Conservation (phyloP, 1,140 invertebrate species). For the Drosophila ironensis region DNA sequence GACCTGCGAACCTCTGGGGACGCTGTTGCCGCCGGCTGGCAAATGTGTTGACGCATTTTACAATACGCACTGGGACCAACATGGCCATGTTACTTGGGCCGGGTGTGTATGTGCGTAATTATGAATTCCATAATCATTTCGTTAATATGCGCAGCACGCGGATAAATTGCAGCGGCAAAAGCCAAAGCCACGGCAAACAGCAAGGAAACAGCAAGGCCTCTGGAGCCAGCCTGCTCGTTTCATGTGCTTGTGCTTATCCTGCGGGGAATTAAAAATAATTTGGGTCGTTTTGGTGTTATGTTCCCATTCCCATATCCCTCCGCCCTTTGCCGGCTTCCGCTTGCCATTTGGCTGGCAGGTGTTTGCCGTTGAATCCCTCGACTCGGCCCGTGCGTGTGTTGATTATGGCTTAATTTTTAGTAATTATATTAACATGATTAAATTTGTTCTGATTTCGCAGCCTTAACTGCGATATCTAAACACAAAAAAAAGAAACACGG, state of each 20-base stretch:
- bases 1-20: constrained; percentile 31
- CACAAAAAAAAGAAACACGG: constrained; percentile 1
- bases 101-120: constrained; percentile 56
- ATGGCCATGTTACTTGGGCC: constrained; percentile 26
- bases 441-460: constrained; percentile 77
- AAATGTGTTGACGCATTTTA: constrained; percentile 78
- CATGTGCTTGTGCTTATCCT: constrained; percentile 55
- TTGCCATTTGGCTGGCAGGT: constrained; percentile 45
- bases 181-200: neutral
- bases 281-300: constrained; percentile 74
- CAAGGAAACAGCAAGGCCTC: constrained; percentile 22
- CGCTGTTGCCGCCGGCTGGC: constrained; percentile 46
- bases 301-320: constrained; percentile 4
- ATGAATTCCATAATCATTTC: constrained; percentile 81
- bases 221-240: constrained; percentile 39
- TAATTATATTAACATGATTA: constrained; percentile 81
- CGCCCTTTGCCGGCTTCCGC: constrained; percentile 9
- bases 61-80: constrained; percentile 71
- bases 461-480: too few species aligned
- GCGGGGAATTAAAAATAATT: constrained; percentile 79
- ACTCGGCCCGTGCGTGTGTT: constrained; percentile 45
- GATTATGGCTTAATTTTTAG: constrained; percentile 79
- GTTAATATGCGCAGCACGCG: constrained; percentile 79
- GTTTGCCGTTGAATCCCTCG: constrained; percentile 19
- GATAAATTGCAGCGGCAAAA: constrained; percentile 66